These are phyloP conservation scores for Ormyrus rosae DNA, from an alignment of 2,888 invertebrate genomes.

Conservation along the genomic window DNA sequence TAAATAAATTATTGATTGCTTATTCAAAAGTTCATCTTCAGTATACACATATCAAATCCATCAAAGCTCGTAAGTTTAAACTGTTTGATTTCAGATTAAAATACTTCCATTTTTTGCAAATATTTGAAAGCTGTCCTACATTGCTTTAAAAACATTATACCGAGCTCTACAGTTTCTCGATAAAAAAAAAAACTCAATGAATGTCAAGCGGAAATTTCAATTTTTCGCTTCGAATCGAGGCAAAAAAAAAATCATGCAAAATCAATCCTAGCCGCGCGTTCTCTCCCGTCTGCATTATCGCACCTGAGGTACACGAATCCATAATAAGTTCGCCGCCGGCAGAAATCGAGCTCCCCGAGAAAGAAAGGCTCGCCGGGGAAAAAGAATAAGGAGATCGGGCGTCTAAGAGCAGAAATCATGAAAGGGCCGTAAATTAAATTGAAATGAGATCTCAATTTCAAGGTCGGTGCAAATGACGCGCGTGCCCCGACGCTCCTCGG, in stretches of 20 bases:
- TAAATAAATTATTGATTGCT: too few species aligned
- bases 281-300: conserved; percentile 10
- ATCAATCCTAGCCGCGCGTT: conserved; percentile 21
- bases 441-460: conserved; percentile 56
- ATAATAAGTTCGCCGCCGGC: conserved; percentile 24
- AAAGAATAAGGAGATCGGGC: not conserved
- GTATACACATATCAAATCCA: too few species aligned
- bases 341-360: not conserved
- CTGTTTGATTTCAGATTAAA: not conserved
- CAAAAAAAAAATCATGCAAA: not conserved
- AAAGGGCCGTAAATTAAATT: conserved; percentile 52
- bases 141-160: too few species aligned
- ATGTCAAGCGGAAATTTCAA: too few species aligned
- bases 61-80: too few species aligned
- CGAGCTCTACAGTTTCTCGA: too few species aligned
- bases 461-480: conserved; percentile 56
- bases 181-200: too few species aligned
- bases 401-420: conserved; percentile 25
- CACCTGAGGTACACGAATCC: not conserved
- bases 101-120: not conserved
- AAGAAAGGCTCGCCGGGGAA: not conserved
- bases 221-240: too few species aligned
- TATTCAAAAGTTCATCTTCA: too few species aligned
- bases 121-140: not conserved
- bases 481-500: not conserved